These are phyloP conservation scores for Megaceryle torquata DNA, from an alignment of 2,113 vertebrate genomes.

Conservation along the genomic window DNA sequence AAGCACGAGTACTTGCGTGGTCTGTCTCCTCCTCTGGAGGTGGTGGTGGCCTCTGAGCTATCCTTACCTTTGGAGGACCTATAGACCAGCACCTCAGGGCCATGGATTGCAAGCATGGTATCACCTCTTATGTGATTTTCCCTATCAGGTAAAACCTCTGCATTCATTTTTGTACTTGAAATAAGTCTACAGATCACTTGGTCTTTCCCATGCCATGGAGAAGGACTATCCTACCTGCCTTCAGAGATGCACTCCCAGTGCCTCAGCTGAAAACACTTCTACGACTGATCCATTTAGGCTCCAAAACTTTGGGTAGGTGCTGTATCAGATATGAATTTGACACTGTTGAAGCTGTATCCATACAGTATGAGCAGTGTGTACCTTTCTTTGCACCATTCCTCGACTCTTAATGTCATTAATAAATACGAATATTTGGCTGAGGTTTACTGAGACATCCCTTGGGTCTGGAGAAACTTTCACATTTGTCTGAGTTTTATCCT, in stretches of 20 bases:
- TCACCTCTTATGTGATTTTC: not conserved
- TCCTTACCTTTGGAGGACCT: not conserved
- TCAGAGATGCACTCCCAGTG: not conserved
- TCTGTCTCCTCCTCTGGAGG: not conserved
- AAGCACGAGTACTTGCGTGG: not conserved
- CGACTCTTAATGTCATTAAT: not conserved
- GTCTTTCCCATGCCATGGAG: not conserved
- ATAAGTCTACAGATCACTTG: not conserved
- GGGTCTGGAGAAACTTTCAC: not conserved
- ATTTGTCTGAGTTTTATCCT: not conserved
- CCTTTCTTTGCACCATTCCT: not conserved
- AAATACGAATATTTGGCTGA: not conserved
- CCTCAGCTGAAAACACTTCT: not conserved
- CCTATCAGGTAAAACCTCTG: not conserved
- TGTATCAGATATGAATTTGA: not conserved
- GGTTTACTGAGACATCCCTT: not conserved
- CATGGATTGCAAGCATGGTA: fast-evolving
- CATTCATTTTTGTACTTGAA: not conserved
- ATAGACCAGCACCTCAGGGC: not conserved
- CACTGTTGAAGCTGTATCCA: not conserved
- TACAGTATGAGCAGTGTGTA: not conserved
- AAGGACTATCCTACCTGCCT: not conserved
- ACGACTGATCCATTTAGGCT: not conserved
- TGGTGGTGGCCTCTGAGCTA: not conserved
- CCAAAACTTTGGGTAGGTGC: not conserved